Percentiles rank a stretch among this genome's conserved stretches.
These are phyloP conservation scores for Xylocopa sonorina DNA, from an alignment of 1,140 invertebrate genomes.

Conservation along the genomic window DNA sequence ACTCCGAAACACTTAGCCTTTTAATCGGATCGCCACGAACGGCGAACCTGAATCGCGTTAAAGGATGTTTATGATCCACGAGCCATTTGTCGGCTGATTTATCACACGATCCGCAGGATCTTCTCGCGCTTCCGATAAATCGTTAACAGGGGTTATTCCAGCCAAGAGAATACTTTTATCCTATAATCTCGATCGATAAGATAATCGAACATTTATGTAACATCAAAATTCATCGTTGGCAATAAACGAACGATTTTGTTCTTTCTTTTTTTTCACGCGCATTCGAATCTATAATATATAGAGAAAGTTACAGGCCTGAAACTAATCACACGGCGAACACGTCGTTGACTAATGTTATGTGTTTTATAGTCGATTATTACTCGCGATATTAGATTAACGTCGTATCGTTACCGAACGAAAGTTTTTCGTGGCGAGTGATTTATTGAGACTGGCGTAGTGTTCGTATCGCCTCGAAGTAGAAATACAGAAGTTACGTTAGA, in stretches of 20 bases:
- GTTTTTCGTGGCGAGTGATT: neutral
- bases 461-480: neutral
- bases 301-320: too few species aligned
- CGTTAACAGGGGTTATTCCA: neutral
- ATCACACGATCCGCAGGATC: neutral
- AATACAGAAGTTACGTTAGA: neutral
- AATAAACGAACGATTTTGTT: too few species aligned
- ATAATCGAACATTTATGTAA: too few species aligned
- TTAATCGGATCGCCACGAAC: constrained; percentile 16
- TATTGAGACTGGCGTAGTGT: neutral
- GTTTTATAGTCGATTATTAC: neutral
- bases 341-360: neutral
- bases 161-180: neutral
- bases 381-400: neutral
- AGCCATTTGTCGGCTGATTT: neutral
- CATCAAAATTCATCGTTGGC: too few species aligned
- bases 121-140: neutral
- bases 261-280: too few species aligned
- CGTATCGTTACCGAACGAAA: neutral
- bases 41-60: neutral
- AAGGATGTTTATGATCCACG: neutral
- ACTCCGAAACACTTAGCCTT: constrained; percentile 32
- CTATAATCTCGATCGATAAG: neutral
- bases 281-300: too few species aligned
- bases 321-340: too few species aligned